phyloP scores from a whole-genome alignment of 2,113 vertebrate species.

The Cavia porcellus region DNA sequence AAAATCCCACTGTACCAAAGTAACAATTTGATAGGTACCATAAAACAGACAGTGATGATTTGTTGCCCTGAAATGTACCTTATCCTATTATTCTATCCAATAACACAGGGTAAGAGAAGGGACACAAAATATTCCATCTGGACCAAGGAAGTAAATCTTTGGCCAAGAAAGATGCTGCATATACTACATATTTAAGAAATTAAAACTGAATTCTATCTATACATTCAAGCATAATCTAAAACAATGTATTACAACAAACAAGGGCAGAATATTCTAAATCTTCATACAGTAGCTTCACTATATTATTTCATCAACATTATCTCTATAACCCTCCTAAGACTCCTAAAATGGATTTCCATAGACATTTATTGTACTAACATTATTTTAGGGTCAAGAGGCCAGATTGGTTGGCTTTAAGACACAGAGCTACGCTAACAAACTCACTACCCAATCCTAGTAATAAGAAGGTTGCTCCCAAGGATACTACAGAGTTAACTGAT shows the following conservation, averaged over 20 bases:
- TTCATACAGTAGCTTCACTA: neutral
- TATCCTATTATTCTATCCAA: neutral
- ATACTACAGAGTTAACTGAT: neutral
- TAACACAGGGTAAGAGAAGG: neutral
- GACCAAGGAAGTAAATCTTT: constrained; percentile 19
- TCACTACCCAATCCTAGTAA: neutral
- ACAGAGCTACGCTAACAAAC: neutral
- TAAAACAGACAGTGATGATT: neutral
- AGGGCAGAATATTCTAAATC: constrained; percentile 43
- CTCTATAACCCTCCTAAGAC: neutral
- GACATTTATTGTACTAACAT: neutral
- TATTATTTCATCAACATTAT: constrained; percentile 11
- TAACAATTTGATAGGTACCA: constrained; percentile 10
- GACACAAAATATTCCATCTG: neutral
- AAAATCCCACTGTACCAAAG: neutral
- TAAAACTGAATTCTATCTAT: neutral
- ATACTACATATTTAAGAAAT: neutral
- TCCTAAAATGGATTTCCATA: constrained; percentile 28
- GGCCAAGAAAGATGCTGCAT: neutral
- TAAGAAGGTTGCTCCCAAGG: neutral
- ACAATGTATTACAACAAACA: neutral
- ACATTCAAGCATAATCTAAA: neutral
- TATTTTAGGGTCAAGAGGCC: neutral
- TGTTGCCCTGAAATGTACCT: neutral
- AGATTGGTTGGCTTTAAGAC: constrained; percentile 25